These are phyloP conservation scores for Eristalis tenax DNA, from an alignment of 2,888 invertebrate species.

Conservation along the genomic window DNA sequence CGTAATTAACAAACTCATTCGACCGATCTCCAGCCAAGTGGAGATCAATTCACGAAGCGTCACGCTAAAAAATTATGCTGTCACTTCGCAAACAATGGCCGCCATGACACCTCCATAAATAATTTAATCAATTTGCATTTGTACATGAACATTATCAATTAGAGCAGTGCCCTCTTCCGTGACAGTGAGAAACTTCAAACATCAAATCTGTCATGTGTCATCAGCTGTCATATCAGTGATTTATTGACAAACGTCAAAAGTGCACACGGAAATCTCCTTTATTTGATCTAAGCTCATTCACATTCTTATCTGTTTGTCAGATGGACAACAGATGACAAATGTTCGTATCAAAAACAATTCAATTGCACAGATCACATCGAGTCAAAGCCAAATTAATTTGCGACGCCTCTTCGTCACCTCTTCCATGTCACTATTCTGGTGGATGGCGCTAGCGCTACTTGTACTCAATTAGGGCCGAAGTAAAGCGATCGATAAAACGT, in stretches of 20 bases:
- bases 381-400: constrained; percentile 19
- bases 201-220: neutral
- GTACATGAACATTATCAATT: neutral
- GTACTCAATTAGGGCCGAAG: neutral
- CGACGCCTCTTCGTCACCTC: constrained; percentile 13
- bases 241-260: neutral
- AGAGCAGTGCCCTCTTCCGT: neutral
- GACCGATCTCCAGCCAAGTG: neutral
- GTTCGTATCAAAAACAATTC: constrained; percentile 30
- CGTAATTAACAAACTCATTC: neutral
- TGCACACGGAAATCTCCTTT: neutral
- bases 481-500: constrained; percentile 12
- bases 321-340: constrained; percentile 1
- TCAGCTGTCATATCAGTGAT: neutral
- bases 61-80: constrained; percentile 24
- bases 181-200: neutral
- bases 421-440: neutral
- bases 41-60: constrained; percentile 14
- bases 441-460: neutral
- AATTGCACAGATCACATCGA: constrained; percentile 28
- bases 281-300: neutral
- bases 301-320: constrained; percentile 5
- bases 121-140: constrained; percentile 52
- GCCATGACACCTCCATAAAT: constrained; percentile 35
- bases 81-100: constrained; percentile 21